Base-by-base conservation (phyloP, 2,888 invertebrate genomes). In the Acanthococcus lagerstroemiae region DNA sequence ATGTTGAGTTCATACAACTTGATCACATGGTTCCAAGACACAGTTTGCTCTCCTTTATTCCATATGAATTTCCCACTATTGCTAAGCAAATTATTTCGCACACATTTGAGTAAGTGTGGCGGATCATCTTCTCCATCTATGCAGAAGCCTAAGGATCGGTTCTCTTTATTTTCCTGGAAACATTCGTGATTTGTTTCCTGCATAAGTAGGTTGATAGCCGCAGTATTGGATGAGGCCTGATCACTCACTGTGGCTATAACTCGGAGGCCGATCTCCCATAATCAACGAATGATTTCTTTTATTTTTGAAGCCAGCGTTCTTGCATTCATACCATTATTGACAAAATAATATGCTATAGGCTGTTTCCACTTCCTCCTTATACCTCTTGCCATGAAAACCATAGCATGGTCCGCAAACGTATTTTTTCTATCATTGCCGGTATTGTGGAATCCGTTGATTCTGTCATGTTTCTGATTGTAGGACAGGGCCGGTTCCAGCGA, bases 401-500 rank as follows among this genome's bases (percentile, higher is more conserved):
- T 17, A 12, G 48, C 56, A 21, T 66, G 46, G 27, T 66, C 48
- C 19, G 56, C 58, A 50, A 66, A 66, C 26, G 26, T 12, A 1
- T 19, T 5, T 58, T 27, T 37, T 12, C 52, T 12, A 6, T 12
- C 22, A 15, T 44, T n/a, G 4, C 58, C 66, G 15, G 52, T 22
- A 46, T 67, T 58, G 24, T 67, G 25, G 58, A 67, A 60, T 4
- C 60, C 66, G 25, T 50, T 50, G 6, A 54, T 54, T 4, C 25
- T 37, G 15, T 37, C 58, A 9, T 44, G 4, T 9, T 46, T 25
- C 19, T 12, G 2, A 1, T 26, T 26, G 12, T 48, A 58, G 17
- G 46, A 44, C 3, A 58, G 44, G 17, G 25, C 19, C 1, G 50
- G 26, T 1, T 56, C 30, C 12, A 66, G 12, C 3, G 50, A 52